Conservation (phyloP, 2,888 invertebrate species). For the Watsonalla cultraria region DNA sequence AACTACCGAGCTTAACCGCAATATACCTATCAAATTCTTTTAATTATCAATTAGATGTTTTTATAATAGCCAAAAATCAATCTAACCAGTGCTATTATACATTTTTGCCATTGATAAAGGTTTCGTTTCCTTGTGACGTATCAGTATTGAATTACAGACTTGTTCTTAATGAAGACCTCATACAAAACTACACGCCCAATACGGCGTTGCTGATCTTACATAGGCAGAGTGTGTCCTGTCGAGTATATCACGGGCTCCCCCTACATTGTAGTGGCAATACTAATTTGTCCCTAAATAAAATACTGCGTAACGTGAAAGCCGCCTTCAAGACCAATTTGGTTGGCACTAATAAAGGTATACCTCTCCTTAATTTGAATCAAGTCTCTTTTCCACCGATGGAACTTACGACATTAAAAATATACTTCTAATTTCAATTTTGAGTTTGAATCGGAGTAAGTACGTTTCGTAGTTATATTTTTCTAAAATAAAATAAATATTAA, state of each 20-base stretch:
- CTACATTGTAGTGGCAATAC: slow-evolving; percentile 43
- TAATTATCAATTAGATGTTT: slow-evolving; percentile 50
- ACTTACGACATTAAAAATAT: slow-evolving; percentile 45
- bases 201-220: slow-evolving; percentile 52
- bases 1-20: slow-evolving; percentile 53
- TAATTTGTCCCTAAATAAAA: slow-evolving; percentile 42
- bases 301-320: slow-evolving; percentile 43
- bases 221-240: slow-evolving; percentile 51
- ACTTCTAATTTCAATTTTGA: slow-evolving; percentile 30
- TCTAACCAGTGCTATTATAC: slow-evolving; percentile 40
- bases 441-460: too few relatives aligned
- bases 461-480: too few relatives aligned
- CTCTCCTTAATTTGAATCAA: slow-evolving; percentile 32
- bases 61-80: slow-evolving; percentile 42
- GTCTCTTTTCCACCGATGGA: slow-evolving; percentile 58
- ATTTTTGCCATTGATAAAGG: slow-evolving; percentile 55
- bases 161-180: slow-evolving; percentile 25
- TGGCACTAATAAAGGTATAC: slow-evolving; percentile 50
- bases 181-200: slow-evolving; percentile 26
- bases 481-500: too few relatives aligned
- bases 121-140: slow-evolving; percentile 60
- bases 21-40: slow-evolving; percentile 41
- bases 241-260: slow-evolving; percentile 25
- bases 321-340: slow-evolving; percentile 57
- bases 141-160: slow-evolving; percentile 52